Percentiles rank a stretch among this genome's conserved stretches.
Evolutionary conservation across 1,140 invertebrate genomes (phyloP).

Genomic region (Calycopis cecrops): DNA sequence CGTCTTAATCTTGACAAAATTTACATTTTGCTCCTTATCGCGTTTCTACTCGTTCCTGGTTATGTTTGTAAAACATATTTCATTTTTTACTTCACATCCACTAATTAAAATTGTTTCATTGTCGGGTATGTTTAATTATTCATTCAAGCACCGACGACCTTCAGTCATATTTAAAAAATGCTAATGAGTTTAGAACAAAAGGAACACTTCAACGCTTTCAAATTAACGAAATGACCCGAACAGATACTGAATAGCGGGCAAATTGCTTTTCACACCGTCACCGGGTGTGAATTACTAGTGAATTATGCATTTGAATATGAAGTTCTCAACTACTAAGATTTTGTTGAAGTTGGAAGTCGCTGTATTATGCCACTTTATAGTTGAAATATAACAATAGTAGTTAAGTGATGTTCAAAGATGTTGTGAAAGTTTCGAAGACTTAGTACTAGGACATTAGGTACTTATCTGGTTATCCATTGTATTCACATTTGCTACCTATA

Average conservation of each 20-base stretch:
- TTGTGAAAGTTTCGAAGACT: background rate
- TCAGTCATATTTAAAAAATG: background rate
- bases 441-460: too few relatives aligned
- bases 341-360: background rate
- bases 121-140: too few relatives aligned
- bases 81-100: too few relatives aligned
- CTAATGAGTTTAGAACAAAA: constrained; percentile 12
- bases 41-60: too few relatives aligned
- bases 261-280: too few relatives aligned
- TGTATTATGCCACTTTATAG: background rate
- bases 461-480: too few relatives aligned
- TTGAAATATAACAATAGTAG: constrained; percentile 3
- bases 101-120: too few relatives aligned
- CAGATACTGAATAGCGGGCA: background rate
- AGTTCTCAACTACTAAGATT: background rate
- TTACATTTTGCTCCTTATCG: too few relatives aligned
- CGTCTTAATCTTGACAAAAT: too few relatives aligned
- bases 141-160: background rate
- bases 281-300: background rate
- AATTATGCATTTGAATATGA: constrained; percentile 9
- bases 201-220: background rate
- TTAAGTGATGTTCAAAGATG: background rate
- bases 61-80: too few relatives aligned
- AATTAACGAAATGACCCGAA: constrained; percentile 4
- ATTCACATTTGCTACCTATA: too few relatives aligned